These are phyloP conservation scores for Musca domestica DNA, from an alignment of 1,140 invertebrate species.

Conservation along the genomic window DNA sequence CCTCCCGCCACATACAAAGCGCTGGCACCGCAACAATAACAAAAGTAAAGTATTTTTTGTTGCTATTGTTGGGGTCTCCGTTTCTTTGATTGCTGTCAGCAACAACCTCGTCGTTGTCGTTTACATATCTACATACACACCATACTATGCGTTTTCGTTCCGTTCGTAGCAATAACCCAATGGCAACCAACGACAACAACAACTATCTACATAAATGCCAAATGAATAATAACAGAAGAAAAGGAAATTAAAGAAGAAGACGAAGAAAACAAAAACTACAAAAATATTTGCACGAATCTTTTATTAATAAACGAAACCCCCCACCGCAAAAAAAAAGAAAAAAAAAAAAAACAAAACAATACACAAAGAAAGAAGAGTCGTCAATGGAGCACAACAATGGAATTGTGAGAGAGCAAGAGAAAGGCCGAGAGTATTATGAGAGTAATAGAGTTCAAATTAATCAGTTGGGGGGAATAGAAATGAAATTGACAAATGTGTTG, in stretches of 20 bases:
- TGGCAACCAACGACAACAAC: neutral
- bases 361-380: slow-evolving; percentile 6
- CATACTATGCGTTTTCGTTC: no score
- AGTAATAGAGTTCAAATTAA: no score
- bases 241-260: neutral
- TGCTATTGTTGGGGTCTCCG: no score
- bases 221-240: neutral
- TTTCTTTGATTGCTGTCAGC: no score
- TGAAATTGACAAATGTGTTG: no score
- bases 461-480: no score
- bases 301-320: neutral
- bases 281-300: slow-evolving; percentile 20
- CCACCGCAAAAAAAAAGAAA: neutral
- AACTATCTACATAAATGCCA: neutral
- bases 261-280: slow-evolving; percentile 8
- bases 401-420: neutral
- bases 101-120: no score
- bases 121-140: no score
- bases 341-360: neutral
- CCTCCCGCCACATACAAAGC: no score
- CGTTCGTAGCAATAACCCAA: no score
- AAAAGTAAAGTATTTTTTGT: no score
- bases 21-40: no score
- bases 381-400: neutral
- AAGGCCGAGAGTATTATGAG: neutral